A percentile compares a stretch with the other conserved stretches of the same genome.
These are phyloP conservation scores for Heliconius hermathena DNA, from an alignment of 1,140 invertebrate species.

Conservation along the genomic window DNA sequence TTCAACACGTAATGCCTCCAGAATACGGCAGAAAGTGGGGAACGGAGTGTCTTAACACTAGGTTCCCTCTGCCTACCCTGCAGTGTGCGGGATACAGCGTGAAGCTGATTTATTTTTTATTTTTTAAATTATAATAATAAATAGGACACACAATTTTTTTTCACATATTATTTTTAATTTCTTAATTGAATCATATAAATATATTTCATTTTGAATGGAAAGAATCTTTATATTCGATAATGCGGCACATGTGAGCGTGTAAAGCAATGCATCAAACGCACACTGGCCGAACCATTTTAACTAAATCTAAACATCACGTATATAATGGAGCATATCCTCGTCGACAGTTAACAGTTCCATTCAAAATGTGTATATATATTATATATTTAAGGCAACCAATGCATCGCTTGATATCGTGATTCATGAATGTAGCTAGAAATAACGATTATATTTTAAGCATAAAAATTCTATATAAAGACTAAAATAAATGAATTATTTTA, in stretches of 20 bases:
- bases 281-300: background rate
- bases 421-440: background rate
- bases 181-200: background rate
- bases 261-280: background rate
- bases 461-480: background rate
- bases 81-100: no score
- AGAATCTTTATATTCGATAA: background rate
- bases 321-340: conserved; percentile 2
- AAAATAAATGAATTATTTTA: background rate
- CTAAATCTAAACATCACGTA: conserved; percentile 1
- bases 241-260: background rate
- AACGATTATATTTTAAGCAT: background rate
- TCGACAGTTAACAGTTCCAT: conserved; percentile 4
- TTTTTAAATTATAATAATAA: no score
- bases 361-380: background rate
- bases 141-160: no score
- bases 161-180: no score
- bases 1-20: no score
- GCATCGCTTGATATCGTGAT: background rate
- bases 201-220: background rate
- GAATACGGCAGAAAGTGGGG: no score
- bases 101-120: no score
- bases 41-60: no score
- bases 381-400: background rate
- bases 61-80: no score